A percentile compares a stretch with the other conserved stretches of the same genome.
These are phyloP conservation scores for Plutomurus gul DNA, from an alignment of 1,140 invertebrate genomes.

Conservation along the genomic window DNA sequence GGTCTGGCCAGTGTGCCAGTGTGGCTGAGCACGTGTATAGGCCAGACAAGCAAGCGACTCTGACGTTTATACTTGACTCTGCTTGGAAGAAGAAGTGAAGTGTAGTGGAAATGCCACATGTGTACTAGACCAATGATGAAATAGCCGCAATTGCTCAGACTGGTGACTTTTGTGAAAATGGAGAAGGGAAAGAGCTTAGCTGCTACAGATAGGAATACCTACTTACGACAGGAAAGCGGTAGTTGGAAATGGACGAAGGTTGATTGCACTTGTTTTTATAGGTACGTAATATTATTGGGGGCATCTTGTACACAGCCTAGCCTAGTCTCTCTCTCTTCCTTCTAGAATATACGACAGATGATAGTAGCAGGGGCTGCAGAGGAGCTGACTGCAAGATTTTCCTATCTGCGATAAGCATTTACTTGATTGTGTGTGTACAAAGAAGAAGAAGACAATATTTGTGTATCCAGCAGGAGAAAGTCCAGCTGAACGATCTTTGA, in stretches of 20 bases:
- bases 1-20: too few species aligned
- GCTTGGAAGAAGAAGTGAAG: background rate
- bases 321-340: too few species aligned
- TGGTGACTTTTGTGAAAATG: background rate
- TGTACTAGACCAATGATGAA: background rate
- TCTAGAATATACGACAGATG: too few species aligned
- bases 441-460: slow-evolving; percentile 30
- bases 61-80: background rate
- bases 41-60: background rate
- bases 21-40: too few species aligned
- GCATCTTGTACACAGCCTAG: too few species aligned
- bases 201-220: too few species aligned
- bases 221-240: too few species aligned
- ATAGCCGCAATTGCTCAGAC: background rate
- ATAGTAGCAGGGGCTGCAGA: too few species aligned
- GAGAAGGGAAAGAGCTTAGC: slow-evolving; percentile 20
- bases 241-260: too few species aligned
- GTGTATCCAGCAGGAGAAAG: slow-evolving; percentile 9
- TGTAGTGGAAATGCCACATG: background rate
- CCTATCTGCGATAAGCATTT: background rate
- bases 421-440: slow-evolving; percentile 13
- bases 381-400: background rate
- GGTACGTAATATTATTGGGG: too few species aligned
- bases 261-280: too few species aligned
- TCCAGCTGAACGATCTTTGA: slow-evolving; percentile 19